Evolutionary conservation across 2,797 vertebrate species (phyloP).

Genomic region (Carduelis carduelis): DNA sequence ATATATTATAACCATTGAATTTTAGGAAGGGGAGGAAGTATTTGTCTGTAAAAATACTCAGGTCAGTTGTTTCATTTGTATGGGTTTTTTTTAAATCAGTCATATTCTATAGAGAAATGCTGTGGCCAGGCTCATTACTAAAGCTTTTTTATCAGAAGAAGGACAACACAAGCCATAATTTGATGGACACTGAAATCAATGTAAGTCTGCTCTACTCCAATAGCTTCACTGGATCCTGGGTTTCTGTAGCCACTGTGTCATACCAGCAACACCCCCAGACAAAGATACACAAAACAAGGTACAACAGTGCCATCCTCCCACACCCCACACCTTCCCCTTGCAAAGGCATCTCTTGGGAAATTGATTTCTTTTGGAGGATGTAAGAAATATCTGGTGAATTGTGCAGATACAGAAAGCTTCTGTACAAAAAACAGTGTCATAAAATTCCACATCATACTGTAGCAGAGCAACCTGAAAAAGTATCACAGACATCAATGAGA

Average conservation of each 20-base stretch:
- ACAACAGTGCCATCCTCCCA: background rate
- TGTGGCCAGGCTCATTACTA: background rate
- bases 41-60: background rate
- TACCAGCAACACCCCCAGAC: background rate
- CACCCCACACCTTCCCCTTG: fast-evolving
- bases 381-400: background rate
- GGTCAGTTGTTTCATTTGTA: background rate
- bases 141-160: background rate
- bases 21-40: background rate
- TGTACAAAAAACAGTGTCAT: background rate
- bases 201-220: background rate
- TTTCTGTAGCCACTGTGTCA: background rate
- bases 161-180: background rate
- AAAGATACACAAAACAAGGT: background rate
- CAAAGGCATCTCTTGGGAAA: background rate
- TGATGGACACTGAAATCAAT: background rate
- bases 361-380: background rate
- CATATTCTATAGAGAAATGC: background rate
- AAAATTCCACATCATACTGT: background rate
- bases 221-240: background rate
- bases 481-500: background rate
- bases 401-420: background rate
- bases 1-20: background rate
- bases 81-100: background rate
- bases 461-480: background rate